Base-by-base conservation (phyloP, 2,888 invertebrate genomes). In the Tetragonula carbonaria region DNA sequence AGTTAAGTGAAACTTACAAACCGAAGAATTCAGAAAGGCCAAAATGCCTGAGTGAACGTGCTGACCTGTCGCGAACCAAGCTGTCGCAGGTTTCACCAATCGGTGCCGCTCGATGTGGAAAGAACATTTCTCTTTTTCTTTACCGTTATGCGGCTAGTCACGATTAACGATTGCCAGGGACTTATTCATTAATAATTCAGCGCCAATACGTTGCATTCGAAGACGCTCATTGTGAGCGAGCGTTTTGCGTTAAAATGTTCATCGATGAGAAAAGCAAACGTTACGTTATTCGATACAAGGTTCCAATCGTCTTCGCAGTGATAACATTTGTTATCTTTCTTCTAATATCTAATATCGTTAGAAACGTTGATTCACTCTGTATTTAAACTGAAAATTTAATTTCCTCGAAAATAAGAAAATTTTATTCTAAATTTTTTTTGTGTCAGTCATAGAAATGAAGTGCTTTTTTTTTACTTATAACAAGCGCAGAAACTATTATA, bases 161-260 rank as follows among this genome's bases (percentile, higher is more conserved):
- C 88, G 86, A 90, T 90, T 88, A 89, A 72, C 87, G 83, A 84
- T 80, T 81, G 81, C 78, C 82, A 78, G 57, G 73, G 70, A 77
- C 67, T 33, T 33, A 79, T 68, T 87, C 89, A 89, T 87, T 88
- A 88, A 89, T 89, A 88, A 88, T 88, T 89, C 89, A 88, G 84
- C 80, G 78, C 85, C 45, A 62, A 87, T 87, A 73, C 79, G 76
- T 81, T 89, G 86, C 79, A 85, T 84, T 79, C 80, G 68, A 80
- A 66, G 78, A 88, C 74, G 33, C 66, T 53, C 59, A 51, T 65
- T 62, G 23, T 28, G 62, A 45, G 45, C 23, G 1, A 16, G 1
- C 23, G n/a, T 13, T 57, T 57, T 11, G n/a, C 13, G 57, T 57
- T n/a, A n/a, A 59, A 59, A 23, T 59, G n/a, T n/a, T 23, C n/a